Conservation (phyloP, 2,113 vertebrate genomes). For the Pristiophorus japonicus region DNA sequence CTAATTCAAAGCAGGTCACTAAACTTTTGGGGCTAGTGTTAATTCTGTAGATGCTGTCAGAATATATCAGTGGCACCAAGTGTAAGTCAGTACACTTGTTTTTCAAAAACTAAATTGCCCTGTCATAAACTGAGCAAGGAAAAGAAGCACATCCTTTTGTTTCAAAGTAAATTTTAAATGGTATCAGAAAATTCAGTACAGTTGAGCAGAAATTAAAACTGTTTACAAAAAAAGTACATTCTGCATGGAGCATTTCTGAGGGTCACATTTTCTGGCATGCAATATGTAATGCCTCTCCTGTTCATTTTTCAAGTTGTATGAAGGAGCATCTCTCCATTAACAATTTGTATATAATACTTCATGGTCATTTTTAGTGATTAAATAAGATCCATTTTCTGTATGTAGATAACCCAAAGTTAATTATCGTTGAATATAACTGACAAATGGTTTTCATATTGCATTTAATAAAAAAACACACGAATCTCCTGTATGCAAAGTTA, state of each 20-base stretch:
- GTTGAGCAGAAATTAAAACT: constrained; percentile 15
- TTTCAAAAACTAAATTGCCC: neutral
- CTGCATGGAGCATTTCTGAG: neutral
- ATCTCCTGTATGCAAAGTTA: neutral
- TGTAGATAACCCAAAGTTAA: neutral
- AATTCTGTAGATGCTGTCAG: neutral
- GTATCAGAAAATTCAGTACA: constrained; percentile 32
- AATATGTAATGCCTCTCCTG: neutral
- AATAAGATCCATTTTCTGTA: neutral
- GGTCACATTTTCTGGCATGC: neutral
- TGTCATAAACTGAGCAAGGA: neutral
- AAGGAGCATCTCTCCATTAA: neutral
- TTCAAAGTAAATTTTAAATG: constrained; percentile 32
- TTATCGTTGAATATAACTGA: neutral
- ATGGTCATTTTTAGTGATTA: neutral
- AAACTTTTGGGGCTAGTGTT: neutral
- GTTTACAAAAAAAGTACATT: constrained; percentile 35
- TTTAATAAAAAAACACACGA: neutral
- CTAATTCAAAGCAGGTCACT: neutral
- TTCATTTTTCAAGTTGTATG: neutral
- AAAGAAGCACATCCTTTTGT: constrained; percentile 7
- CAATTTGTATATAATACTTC: constrained; percentile 16
- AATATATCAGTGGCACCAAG: neutral
- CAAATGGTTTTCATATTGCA: neutral
- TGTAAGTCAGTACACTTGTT: neutral